A percentile compares a stretch with the other conserved stretches of the same genome.
Evolutionary conservation across 2,113 vertebrate genomes (phyloP).

Genomic region (Reinhardtius hippoglossoides): DNA sequence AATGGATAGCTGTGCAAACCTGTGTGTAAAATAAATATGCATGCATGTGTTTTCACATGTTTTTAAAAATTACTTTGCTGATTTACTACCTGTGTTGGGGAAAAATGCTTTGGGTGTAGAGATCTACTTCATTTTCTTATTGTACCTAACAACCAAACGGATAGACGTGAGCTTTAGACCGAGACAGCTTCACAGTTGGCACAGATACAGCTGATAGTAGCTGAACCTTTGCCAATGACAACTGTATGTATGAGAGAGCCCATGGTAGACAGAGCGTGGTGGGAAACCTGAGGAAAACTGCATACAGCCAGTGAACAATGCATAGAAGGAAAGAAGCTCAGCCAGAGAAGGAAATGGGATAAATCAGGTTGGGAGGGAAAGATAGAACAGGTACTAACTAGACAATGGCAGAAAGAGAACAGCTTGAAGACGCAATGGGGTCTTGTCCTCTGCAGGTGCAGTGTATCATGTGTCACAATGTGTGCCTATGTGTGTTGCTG

Average conservation of each 20-base stretch:
- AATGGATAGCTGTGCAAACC: no score
- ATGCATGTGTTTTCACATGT: no score
- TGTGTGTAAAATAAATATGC: no score
- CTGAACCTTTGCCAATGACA: background rate
- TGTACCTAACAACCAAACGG: background rate
- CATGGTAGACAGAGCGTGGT: background rate
- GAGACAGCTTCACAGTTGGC: background rate
- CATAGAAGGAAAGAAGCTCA: conserved; percentile 5
- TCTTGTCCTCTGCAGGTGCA: conserved; percentile 28
- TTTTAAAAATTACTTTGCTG: no score
- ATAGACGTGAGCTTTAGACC: background rate
- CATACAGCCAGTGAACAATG: background rate
- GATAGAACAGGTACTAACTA: conserved; percentile 32
- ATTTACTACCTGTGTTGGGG: no score
- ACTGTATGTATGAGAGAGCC: background rate
- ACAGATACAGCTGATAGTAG: background rate
- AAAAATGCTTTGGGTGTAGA: background rate
- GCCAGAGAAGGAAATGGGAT: conserved; percentile 15
- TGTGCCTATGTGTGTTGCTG: background rate
- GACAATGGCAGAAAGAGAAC: conserved; percentile 41
- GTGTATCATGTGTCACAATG: background rate
- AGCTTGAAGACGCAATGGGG: conserved; percentile 23
- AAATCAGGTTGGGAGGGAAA: conserved; percentile 17
- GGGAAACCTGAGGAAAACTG: background rate
- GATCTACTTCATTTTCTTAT: background rate